These are phyloP conservation scores for Sesia bembeciformis DNA, from an alignment of 2,888 invertebrate species.

Conservation along the genomic window DNA sequence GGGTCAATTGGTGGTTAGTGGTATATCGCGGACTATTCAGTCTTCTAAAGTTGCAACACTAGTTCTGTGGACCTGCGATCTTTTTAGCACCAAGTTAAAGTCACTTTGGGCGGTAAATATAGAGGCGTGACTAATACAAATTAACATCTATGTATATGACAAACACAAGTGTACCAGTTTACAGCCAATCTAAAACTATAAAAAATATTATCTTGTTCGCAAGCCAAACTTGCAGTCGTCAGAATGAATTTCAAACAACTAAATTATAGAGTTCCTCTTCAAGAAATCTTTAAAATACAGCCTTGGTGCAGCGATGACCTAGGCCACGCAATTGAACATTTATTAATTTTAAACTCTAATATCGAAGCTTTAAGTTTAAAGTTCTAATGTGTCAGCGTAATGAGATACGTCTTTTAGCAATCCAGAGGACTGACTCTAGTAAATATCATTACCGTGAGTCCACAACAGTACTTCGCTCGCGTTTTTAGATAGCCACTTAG, in stretches of 20 bases:
- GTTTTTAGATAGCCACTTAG: conserved; percentile 50
- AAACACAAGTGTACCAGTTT: conserved; percentile 11
- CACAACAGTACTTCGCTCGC: conserved; percentile 41
- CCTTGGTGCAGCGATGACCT: conserved; percentile 1
- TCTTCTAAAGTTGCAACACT: no score
- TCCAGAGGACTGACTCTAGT: conserved; percentile 25
- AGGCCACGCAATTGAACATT: background rate
- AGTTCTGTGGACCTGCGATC: no score
- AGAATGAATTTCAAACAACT: conserved; percentile 57
- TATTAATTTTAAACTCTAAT: conserved; percentile 10
- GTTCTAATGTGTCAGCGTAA: background rate
- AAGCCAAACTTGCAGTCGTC: conserved; percentile 36
- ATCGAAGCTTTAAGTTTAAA: fast-evolving
- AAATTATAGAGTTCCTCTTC: conserved; percentile 46
- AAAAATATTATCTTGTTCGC: conserved; percentile 34
- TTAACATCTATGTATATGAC: no score
- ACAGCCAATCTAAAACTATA: conserved; percentile 33
- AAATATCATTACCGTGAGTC: conserved; percentile 61
- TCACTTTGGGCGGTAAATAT: no score
- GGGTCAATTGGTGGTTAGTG: no score
- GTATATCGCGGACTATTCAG: no score
- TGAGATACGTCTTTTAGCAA: conserved; percentile 20
- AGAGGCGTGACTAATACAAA: no score
- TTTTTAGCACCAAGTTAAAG: no score
- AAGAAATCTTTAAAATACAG: conserved; percentile 43